Evolutionary conservation across 2,797 vertebrate genomes (phyloP).

Genomic region (Valencia hispanica): DNA sequence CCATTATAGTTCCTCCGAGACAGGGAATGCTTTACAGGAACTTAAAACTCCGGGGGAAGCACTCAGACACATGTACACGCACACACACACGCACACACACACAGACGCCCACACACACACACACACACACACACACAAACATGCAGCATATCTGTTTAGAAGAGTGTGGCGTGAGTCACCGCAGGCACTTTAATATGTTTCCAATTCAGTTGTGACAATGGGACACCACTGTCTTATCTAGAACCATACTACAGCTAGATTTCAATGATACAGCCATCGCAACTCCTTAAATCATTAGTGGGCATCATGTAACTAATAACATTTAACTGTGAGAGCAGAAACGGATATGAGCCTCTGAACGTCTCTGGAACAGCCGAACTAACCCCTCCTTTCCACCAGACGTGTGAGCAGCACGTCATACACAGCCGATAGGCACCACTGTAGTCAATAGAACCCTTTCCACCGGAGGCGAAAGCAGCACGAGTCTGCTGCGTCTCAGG

Average conservation of each 20-base stretch:
- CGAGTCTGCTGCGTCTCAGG: too few relatives aligned
- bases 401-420: too few relatives aligned
- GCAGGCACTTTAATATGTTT: slow-evolving; percentile 65
- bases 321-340: slow-evolving; percentile 21
- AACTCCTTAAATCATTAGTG: slow-evolving; percentile 15
- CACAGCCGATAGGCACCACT: too few relatives aligned
- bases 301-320: slow-evolving; percentile 2
- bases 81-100: slow-evolving; percentile 15
- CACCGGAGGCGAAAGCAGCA: too few relatives aligned
- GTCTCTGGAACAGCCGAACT: not conserved
- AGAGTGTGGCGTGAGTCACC: slow-evolving; percentile 30
- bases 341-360: slow-evolving; percentile 21
- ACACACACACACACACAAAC: not conserved
- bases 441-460: too few relatives aligned
- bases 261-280: slow-evolving; percentile 27
- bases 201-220: slow-evolving; percentile 55
- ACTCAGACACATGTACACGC: slow-evolving; percentile 14
- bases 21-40: slow-evolving; percentile 64
- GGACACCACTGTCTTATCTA: slow-evolving; percentile 24
- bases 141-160: slow-evolving; percentile 38
- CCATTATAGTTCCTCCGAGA: slow-evolving; percentile 70
- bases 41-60: slow-evolving; percentile 40
- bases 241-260: slow-evolving; percentile 28
- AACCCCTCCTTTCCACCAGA: too few relatives aligned
- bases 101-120: slow-evolving; percentile 2